Evolutionary conservation across 2,113 vertebrate genomes (phyloP).

Genomic region (Hippotragus niger): DNA sequence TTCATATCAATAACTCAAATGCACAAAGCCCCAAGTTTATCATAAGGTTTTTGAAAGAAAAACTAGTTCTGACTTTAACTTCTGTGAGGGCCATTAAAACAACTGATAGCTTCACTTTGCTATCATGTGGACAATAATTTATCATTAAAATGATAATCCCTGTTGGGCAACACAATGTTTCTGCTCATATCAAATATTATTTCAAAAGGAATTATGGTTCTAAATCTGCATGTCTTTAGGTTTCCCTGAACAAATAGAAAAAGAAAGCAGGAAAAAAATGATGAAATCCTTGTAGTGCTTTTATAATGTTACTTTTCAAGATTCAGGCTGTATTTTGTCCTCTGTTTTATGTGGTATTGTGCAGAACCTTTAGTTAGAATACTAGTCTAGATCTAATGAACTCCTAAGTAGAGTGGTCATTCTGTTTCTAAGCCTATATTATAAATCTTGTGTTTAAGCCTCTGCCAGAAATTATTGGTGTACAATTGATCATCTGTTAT

Average conservation of each 20-base stretch:
- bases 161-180: neutral
- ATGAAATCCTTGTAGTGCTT: neutral
- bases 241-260: neutral
- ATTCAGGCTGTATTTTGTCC: neutral
- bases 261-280: neutral
- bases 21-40: neutral
- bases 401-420: neutral
- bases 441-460: neutral
- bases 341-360: neutral
- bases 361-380: neutral
- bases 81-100: neutral
- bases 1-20: neutral
- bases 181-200: neutral
- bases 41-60: neutral
- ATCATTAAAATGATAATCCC: neutral
- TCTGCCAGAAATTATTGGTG: neutral
- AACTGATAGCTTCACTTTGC: neutral
- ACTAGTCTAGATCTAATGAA: neutral
- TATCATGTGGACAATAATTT: neutral
- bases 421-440: neutral
- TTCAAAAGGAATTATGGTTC: neutral
- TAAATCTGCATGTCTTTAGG: neutral
- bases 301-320: neutral
- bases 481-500: neutral
- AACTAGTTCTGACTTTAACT: neutral